Conservation (phyloP, 2,888 invertebrate species). For the Caradrina kadenii region DNA sequence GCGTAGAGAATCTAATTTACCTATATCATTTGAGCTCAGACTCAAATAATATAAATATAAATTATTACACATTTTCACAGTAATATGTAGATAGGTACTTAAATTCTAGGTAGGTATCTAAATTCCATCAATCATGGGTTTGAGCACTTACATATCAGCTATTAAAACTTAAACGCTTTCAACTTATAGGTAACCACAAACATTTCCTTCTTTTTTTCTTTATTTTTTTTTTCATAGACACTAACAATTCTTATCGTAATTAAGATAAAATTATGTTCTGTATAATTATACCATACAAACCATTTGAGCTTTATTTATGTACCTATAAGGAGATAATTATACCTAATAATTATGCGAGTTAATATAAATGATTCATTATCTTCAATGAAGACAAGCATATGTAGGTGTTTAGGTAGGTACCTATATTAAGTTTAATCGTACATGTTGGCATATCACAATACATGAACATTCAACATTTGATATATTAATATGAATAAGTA, state of each 20-base stretch:
- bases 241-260: conserved; percentile 26
- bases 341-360: conserved; percentile 37
- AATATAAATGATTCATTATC: conserved; percentile 51
- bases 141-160: too few species aligned
- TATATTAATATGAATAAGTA: conserved; percentile 20
- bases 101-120: too few species aligned
- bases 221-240: conserved; percentile 25
- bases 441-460: conserved; percentile 15
- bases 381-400: conserved; percentile 17
- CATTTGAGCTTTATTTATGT: conserved; percentile 47
- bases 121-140: too few species aligned
- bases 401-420: conserved; percentile 12
- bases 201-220: not conserved
- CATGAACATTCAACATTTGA: conserved; percentile 35
- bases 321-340: conserved; percentile 46
- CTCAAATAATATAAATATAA: too few species aligned
- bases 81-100: too few species aligned
- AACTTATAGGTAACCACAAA: not conserved
- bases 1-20: too few species aligned
- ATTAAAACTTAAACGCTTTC: not conserved
- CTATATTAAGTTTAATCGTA: conserved; percentile 2
- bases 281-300: conserved; percentile 43
- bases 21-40: too few species aligned
- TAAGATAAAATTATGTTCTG: conserved; percentile 44
- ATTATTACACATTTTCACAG: too few species aligned